These are phyloP conservation scores for Cataglyphis hispanica DNA, from an alignment of 1,140 invertebrate species.

Conservation along the genomic window DNA sequence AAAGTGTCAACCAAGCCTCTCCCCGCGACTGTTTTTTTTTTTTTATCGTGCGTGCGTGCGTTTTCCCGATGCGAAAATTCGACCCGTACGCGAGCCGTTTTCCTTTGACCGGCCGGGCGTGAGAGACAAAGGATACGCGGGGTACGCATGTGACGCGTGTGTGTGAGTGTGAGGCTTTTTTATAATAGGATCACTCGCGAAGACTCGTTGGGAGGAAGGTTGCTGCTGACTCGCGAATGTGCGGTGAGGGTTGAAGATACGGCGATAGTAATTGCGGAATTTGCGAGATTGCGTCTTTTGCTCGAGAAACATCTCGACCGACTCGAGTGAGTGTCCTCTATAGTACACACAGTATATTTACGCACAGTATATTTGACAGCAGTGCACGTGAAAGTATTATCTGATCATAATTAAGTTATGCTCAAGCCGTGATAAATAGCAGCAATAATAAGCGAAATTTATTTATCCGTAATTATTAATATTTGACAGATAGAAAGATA, in stretches of 20 bases:
- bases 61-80: no score
- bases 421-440: no score
- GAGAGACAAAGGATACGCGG: conserved; percentile 24
- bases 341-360: neutral
- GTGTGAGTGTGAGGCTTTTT: neutral
- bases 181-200: conserved; percentile 6
- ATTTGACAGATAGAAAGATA: no score
- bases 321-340: conserved; percentile 46
- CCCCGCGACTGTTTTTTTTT: no score
- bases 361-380: neutral
- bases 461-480: no score
- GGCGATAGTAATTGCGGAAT: conserved; percentile 29
- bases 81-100: no score
- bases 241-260: neutral
- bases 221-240: neutral
- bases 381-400: neutral
- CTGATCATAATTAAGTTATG: no score
- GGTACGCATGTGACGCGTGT: neutral
- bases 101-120: conserved; percentile 4
- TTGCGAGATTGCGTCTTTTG: neutral
- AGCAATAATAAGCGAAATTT: no score
- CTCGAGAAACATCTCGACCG: neutral
- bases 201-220: neutral
- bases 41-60: no score
- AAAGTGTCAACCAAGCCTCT: no score